Base-by-base conservation (phyloP, 2,888 invertebrate genomes). In the Nomada ruficornis region DNA sequence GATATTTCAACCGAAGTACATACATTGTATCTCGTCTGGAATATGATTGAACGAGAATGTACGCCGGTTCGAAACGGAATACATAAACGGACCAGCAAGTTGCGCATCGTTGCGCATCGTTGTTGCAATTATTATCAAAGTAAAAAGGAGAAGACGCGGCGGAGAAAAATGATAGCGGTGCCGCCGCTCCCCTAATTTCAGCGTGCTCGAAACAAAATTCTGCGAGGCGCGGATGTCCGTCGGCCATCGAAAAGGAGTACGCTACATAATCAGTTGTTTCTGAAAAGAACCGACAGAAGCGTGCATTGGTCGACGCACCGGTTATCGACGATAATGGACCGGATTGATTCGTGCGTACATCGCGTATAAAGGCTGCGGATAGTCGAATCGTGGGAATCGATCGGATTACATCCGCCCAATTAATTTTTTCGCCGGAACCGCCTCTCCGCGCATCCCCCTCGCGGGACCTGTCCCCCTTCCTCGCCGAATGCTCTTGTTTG, bases 391-490 rank as follows among this genome's bases (percentile, higher is more conserved):
- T 92, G 92, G 92, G 92, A 93, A 92, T 91, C 92, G 91, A 91
- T 92, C 91, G 88, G 89, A 90, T 89, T 91, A 91, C 93, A 93
- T 93, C 93, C 93, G 93, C 91, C 86, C 92, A 91, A 92, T 92
- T 92, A 92, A 92, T 91, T 92, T 93, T 92, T 91, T 88, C 88
- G 81, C 84, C 86, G 84, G 83, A 74, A 79, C 63, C 73, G 20
- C 52, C 57, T 15, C 62, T 59, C 65, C 68, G 59, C 64, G 47
- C 60, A 60, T 63, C 77, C 44, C 77, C 55, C 63, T 57, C 42
- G 50, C 60, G 62, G 15, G 67, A 75, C 63, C 68, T 50, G 81
- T 74, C 81, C 81, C 57, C 74, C 62, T 67, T 67, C 69, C 63
- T 55, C 68, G 68, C 68, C 74, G 74, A 71, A 79, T 63, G 82